Base-by-base conservation (phyloP, 2,113 vertebrate species). In the Notothenia rossii region DNA sequence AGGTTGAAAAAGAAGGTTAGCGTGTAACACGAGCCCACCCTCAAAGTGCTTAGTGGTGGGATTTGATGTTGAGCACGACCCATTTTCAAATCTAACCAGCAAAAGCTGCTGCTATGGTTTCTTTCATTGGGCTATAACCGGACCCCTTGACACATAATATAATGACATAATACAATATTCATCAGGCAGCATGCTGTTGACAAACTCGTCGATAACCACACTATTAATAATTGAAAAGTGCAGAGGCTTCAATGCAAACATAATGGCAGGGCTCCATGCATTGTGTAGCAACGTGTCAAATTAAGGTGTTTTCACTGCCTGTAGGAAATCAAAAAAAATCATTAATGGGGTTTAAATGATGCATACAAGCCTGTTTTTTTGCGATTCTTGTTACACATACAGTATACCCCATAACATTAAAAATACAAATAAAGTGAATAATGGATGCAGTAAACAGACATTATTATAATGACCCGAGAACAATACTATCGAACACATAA, bases 191-290 rank as follows among this genome's bases (percentile, higher is more conserved):
- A 75, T 72, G 81, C 71, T 56, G 76, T 71, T 79, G 40, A 79
- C 77, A 83, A 81, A 85, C 85, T 89, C 79, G 64, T 78, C 61
- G 66, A 86, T 86, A 91, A 84, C 77, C 75, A 79, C 62, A 49
- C 22, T 49, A 12, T 89, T 82, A 91, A 92, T 92, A 90, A 88
- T 88, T 84, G 68, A 93, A 89, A 88, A 92, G 85, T 91, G 53
- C 85, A 86, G 60, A 22, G n/a, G 84, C 54, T 75, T 81, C 72
- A 79, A 74, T 85, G 69, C 73, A 88, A 77, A 88, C 59, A 61
- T 82, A 72, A 70, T 49, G 55, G 56, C 61, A 64, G 55, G 40
- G 10, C n/a, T 22, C 10, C 46, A 79, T 66, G 65, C 54, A n/a
- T 74, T 1, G 59, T 61, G 29, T 29, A 29, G 29, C 29, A 45